These are phyloP conservation scores for Rhopalosiphum padi DNA, from an alignment of 1,140 invertebrate species.

Conservation along the genomic window DNA sequence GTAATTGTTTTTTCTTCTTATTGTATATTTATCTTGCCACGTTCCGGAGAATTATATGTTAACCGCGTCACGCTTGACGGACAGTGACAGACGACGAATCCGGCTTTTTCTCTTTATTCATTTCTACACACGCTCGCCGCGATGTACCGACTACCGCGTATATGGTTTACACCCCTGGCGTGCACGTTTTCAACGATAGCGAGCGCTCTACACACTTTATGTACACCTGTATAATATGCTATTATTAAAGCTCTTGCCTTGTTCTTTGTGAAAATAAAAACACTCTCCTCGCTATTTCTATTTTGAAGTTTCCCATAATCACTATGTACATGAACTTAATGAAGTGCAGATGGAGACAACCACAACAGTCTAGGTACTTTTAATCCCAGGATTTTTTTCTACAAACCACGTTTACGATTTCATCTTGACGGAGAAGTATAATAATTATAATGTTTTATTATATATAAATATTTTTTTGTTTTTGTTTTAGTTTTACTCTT, in stretches of 20 bases:
- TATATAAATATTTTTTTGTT: not conserved
- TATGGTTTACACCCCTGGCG: not conserved
- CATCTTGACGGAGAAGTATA: not conserved
- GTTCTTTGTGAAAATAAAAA: not conserved
- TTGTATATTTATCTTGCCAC: not conserved
- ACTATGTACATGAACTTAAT: not conserved
- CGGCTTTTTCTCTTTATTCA: not conserved
- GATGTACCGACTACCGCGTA: not conserved
- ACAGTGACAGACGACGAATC: not conserved
- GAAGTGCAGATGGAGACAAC: not conserved
- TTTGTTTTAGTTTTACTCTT: not conserved
- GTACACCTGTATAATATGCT: not conserved
- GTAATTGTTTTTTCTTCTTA: not conserved
- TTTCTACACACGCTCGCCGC: not conserved
- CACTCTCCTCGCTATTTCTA: not conserved
- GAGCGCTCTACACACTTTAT: not conserved
- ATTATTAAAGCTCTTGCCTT: not conserved
- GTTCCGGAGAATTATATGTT: not conserved
- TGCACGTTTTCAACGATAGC: not conserved
- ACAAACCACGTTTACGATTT: not conserved
- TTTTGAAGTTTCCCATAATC: not conserved
- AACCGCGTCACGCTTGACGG: not conserved
- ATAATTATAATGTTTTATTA: not conserved
- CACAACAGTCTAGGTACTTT: not conserved
- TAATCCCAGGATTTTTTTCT: not conserved